Base-by-base conservation (phyloP, 1,140 invertebrate genomes). In the Sarcophaga peregrina region DNA sequence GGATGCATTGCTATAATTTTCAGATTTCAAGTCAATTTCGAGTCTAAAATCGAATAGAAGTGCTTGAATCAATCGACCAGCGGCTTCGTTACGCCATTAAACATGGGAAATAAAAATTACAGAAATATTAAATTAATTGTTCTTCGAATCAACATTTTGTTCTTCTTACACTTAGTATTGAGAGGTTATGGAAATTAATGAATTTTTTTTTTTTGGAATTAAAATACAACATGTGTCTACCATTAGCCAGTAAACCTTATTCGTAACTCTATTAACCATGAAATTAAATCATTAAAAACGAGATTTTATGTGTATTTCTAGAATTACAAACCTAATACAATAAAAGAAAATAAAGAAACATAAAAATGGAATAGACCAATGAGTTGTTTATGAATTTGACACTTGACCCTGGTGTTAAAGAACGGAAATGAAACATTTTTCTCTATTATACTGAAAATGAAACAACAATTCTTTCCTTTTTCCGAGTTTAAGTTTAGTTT, bases 401-500 rank as follows among this genome's bases (percentile, higher is more conserved):
- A 68, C 62, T 68, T 68, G 62, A 2, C 62, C 62, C 9, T 68
- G 62, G 62, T 68, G 62, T 68, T 68, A 68, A 9, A 68, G 17
- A 68, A 68, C 62, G 62, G 62, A 68, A 68, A 68, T 68, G 15
- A 68, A 68, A 68, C 17, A 68, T 68, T 20, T 68, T 68, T 68
- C 62, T 68, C 62, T 25, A 68, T 68, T 68, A 68, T 68, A 68
- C 62, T 68, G 17, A 68, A 37, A 37, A 37, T 20, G 62, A 68
- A 68, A 68, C 17, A 20, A 68, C 62, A 17, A 68, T 68, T 68
- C 9, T 68, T 68, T 20, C n/a, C 20, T 8, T 68, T 20, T 25
- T 68, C 20, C 17, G 50, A 13, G 50, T 52, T 10, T 9, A 52
- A 52, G 50, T 68, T 25, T 68, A 52, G 50, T 68, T 25, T 68